Base-by-base conservation (phyloP, 2,888 invertebrate genomes). In the Eustalomyia histrio region DNA sequence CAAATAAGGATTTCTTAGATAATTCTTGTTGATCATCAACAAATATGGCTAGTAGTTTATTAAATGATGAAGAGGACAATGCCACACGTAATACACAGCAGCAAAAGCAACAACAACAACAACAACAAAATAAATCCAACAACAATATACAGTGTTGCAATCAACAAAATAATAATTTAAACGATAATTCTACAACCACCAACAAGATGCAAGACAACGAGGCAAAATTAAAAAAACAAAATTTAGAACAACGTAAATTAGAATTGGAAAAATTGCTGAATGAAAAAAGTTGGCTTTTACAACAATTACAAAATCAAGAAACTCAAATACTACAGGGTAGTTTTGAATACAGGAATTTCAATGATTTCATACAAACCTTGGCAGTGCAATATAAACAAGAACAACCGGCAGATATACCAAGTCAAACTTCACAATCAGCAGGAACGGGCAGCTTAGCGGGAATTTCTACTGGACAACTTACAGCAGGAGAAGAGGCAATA, bases 231-330 rank as follows among this genome's bases (percentile, higher is more conserved):
- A 88, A 87, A 55, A 86, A 86, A 2, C 89, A 90, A 65, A 86
- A 86, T 3, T 80, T 91, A 68, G 90, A 90, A 76, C 86, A 88
- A 72, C 87, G 90, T 6, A 91, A 90, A 76, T 84, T 85, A 21
- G 86, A 87, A 21, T 82, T 91, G 60, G 91, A 91, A 72, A 88
- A 88, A 79, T 83, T 89, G n/a, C 79, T 91, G 0, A 89, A 87
- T 69, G 91, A 91, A 64, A 91, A 90, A 82, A 90, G 88, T 76
- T 88, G 89, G 87, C 83, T 90, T 6, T 81, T 90, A 75, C 90
- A 90, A 60, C 90, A 91, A 82, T 87, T 91, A 17, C 89, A 90
- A 76, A 90, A 90, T 39, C 90, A 90, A 82, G 90, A 90, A 83
- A 82, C 88, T 0, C 87, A 89, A 78, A 88, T 90, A 12, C 83